Evolutionary conservation across 2,113 vertebrate species (phyloP).

Genomic region (Panthera tigris): DNA sequence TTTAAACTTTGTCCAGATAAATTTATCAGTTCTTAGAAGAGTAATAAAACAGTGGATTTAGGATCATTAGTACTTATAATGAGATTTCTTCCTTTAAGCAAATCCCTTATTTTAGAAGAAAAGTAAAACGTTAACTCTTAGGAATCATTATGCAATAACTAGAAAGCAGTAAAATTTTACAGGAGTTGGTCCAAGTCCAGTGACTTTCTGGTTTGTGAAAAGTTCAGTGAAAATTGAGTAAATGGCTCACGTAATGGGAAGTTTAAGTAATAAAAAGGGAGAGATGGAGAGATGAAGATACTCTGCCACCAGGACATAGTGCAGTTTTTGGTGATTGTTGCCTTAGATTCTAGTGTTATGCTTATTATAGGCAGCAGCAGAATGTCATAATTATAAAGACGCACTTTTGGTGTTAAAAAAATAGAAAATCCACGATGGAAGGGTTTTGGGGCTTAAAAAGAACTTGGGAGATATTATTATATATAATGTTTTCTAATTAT

Average conservation of each 20-base stretch:
- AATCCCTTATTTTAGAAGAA: slow-evolving; percentile 66
- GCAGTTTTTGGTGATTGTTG: slow-evolving; percentile 26
- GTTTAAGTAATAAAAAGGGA: slow-evolving; percentile 49
- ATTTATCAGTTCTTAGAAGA: slow-evolving; percentile 62
- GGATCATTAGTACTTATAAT: slow-evolving; percentile 64
- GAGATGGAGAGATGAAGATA: neutral
- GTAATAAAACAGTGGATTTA: slow-evolving; percentile 61
- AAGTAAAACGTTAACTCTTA: slow-evolving; percentile 73
- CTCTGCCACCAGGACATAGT: neutral
- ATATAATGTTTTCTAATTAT: slow-evolving; percentile 2
- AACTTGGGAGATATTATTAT: slow-evolving; percentile 3
- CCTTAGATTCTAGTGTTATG: neutral
- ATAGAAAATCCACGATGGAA: neutral
- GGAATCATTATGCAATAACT: slow-evolving; percentile 68
- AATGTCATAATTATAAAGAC: neutral
- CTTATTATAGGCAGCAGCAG: neutral
- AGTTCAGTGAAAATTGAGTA: slow-evolving; percentile 65
- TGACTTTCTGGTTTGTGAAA: slow-evolving; percentile 54
- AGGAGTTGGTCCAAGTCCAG: slow-evolving; percentile 53
- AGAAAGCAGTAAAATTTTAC: slow-evolving; percentile 71
- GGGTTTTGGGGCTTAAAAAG: neutral
- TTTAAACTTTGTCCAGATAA: slow-evolving; percentile 65
- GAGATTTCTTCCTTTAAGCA: slow-evolving; percentile 74
- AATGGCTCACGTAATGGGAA: slow-evolving; percentile 56
- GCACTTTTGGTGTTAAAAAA: slow-evolving; percentile 19